Percentiles rank a stretch among this genome's conserved stretches.
phyloP scores from a whole-genome alignment of 2,888 invertebrate species.

The Stenolophus ochropezus region DNA sequence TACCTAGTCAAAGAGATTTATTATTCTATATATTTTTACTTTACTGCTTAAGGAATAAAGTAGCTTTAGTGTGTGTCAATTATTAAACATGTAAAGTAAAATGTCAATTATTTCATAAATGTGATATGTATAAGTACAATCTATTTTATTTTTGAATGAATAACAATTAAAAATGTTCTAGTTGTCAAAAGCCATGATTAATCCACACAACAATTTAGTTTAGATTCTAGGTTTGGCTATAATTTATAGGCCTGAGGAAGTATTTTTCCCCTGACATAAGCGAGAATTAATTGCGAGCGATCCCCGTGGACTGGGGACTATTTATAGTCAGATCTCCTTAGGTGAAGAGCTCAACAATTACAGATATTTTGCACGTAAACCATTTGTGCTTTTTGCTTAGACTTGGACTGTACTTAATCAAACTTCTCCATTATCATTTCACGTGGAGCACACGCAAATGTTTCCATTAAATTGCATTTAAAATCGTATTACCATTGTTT shows the following conservation, averaged over 20 bases:
- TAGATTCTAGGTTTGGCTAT: background rate
- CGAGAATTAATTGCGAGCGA: slow-evolving; percentile 27
- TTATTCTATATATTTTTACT: no score
- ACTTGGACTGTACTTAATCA: slow-evolving; percentile 20
- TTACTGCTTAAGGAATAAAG: no score
- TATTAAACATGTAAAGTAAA: no score
- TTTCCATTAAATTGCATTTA: slow-evolving; percentile 42
- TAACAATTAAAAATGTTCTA: no score
- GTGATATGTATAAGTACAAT: no score
- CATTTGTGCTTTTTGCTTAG: slow-evolving; percentile 26
- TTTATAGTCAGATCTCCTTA: slow-evolving; percentile 22
- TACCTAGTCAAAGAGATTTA: no score
- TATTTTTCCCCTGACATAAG: slow-evolving; percentile 24
- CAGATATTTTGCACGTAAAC: slow-evolving; percentile 36
- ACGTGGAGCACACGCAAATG: slow-evolving; percentile 11
- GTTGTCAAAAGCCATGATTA: slow-evolving; percentile 14
- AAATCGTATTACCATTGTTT: slow-evolving; percentile 21
- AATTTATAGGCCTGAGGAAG: slow-evolving; percentile 22
- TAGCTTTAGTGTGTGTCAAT: no score
- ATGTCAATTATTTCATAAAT: no score
- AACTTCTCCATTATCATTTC: slow-evolving; percentile 8
- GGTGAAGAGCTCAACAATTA: slow-evolving; percentile 26
- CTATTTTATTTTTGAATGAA: no score
- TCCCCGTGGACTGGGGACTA: slow-evolving; percentile 24
- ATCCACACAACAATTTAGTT: background rate